Evolutionary conservation across 2,113 vertebrate genomes (phyloP).

Genomic region (Gnathonemus longibarbis): DNA sequence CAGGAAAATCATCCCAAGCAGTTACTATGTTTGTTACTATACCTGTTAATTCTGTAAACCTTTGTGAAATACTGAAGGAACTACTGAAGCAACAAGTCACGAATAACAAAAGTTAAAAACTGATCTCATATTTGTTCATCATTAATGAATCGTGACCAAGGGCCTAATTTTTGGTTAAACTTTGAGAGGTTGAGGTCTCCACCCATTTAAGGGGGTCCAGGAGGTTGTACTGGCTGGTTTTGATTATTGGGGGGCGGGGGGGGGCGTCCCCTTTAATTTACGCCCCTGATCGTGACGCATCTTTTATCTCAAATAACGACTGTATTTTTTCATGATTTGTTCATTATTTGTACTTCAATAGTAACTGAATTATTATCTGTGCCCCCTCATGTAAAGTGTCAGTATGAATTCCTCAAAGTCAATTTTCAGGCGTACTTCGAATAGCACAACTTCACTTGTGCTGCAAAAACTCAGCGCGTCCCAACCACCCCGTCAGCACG

Average conservation of each 20-base stretch:
- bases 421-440: not conserved
- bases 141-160: too few relatives aligned
- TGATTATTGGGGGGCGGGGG: not conserved
- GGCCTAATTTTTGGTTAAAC: too few relatives aligned
- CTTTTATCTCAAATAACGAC: not conserved
- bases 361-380: not conserved
- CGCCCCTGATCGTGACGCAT: not conserved
- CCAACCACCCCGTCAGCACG: not conserved
- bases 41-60: too few relatives aligned
- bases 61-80: too few relatives aligned
- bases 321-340: not conserved
- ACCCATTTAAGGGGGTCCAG: not conserved
- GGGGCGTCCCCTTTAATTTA: not conserved
- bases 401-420: not conserved
- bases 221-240: not conserved
- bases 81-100: too few relatives aligned
- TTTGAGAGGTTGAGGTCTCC: too few relatives aligned
- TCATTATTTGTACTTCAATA: not conserved
- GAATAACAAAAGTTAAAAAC: too few relatives aligned
- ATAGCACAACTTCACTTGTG: not conserved
- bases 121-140: too few relatives aligned
- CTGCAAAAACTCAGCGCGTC: not conserved
- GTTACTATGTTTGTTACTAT: too few relatives aligned
- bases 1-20: not conserved
- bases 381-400: not conserved